Base-by-base conservation (phyloP, 2,888 invertebrate genomes). In the Leptura quadrifasciata region DNA sequence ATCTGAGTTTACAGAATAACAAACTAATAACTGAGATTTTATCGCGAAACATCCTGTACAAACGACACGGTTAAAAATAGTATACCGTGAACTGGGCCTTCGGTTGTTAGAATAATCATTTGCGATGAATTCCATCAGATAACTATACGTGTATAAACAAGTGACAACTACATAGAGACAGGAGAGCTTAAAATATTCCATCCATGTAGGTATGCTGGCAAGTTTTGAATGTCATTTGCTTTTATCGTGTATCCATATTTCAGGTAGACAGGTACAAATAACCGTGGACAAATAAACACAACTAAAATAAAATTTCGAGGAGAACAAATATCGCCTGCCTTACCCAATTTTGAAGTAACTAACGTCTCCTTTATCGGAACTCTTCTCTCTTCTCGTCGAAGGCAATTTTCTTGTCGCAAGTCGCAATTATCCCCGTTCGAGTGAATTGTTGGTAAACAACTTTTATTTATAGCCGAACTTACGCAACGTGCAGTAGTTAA, bases 401-500 rank as follows among this genome's bases (percentile, higher is more conserved):
- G 20, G 18, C 20, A 21, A 57, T 57, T 57, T 57, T 57, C 57
- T 20, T 6, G 57, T 57, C 57, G 12, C 57, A 21, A 57, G 10
- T 57, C 47, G 57, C 57, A 57, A 57, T 57, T 57, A 57, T 57
- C 12, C 57, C 21, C 57, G 21, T 10, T 10, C 57, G 20, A 18
- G 20, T 21, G 57, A 57, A 21, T 21, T 20, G 63, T 39, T 31
- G 61, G 8, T 10, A 61, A 31, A 61, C 61, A 52, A 47, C 69
- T n/a, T 74, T 68, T 69, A 63, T 69, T 27, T 61, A 24, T 60
- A 20, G 61, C 61, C 61, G 47, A 74, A 54, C 74, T 60, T 71
- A 71, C 67, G 70, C 75, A 70, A 75, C 57, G 27, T 68, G 72
- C 76, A 68, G 47, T 47, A 47, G 57, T 72, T 63, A 72, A 61